phyloP scores from a whole-genome alignment of 2,888 invertebrate species.

The Noctuana brunneofusca region DNA sequence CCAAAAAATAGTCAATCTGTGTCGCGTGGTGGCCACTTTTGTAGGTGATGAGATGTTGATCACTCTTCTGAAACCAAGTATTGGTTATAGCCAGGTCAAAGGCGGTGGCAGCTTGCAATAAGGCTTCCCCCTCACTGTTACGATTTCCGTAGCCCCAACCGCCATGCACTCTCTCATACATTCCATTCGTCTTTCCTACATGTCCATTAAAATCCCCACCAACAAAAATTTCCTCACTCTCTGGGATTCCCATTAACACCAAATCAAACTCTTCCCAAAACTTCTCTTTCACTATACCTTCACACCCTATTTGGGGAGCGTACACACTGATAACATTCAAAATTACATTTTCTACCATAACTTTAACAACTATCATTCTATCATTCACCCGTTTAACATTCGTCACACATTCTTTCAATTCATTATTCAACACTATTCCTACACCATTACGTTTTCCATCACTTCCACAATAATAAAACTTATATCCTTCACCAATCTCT shows the following conservation, averaged over 20 bases:
- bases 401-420: not conserved
- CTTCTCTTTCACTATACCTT: not conserved
- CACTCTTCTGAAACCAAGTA: not conserved
- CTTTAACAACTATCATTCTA: not conserved
- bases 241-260: not conserved
- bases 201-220: not conserved
- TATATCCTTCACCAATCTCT: not conserved
- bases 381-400: not conserved
- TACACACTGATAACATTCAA: not conserved
- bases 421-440: not conserved
- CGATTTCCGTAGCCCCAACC: not conserved
- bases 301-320: not conserved
- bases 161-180: not conserved
- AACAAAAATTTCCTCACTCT: not conserved
- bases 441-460: not conserved
- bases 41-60: not conserved
- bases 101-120: not conserved
- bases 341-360: not conserved
- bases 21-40: not conserved
- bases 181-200: not conserved
- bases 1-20: not conserved
- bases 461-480: not conserved
- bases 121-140: not conserved
- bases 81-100: not conserved
- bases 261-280: not conserved